Evolutionary conservation across 2,797 vertebrate species (phyloP), one percentile per base, ranked within the genome.

Genomic region (Rhyacichthys aspro): DNA sequence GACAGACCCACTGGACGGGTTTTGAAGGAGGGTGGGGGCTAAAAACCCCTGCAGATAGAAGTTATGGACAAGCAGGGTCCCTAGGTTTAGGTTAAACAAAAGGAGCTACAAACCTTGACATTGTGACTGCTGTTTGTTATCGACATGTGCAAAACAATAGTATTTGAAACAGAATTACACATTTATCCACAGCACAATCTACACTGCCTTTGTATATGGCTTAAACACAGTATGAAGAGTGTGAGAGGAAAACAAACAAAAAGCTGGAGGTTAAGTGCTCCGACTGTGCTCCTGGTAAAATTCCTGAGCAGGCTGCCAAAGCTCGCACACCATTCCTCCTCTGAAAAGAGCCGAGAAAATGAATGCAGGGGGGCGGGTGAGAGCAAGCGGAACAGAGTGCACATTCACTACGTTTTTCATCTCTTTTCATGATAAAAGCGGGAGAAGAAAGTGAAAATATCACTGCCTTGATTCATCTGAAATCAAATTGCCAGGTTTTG

Each of bases 231-330:
- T 37, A 59, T 33, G 58, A 58, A 46, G 74, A 55, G 59, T 75
- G 70, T 83, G 70, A 62, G 76, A 43, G 64, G 75, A 82, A 88
- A 88, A 89, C 82, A 84, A 85, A 87, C 84, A 88, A 43, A 58
- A 65, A 65, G 74, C 63, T 82, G 70, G 82, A 87, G 85, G 86
- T 88, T 83, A 90, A 89, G 86, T 85, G 83, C 63, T 81, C 80
- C 39, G 76, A 83, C 78, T 85, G 72, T 65, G 82, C 86, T 87
- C 84, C 77, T 49, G 70, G 84, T 80, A 64, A 87, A 83, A 86
- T 88, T 89, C 84, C 84, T 86, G 79, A 85, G 80, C 79, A 58
- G 49, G 70, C 78, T 83, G 83, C 83, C 86, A 88, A 86, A 34
- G 34, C 78, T 80, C 11, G 14, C 74, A 76, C 79, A 77, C 78